These are phyloP conservation scores for Litoditis marina DNA, from an alignment of 2,888 invertebrate genomes.

Conservation along the genomic window DNA sequence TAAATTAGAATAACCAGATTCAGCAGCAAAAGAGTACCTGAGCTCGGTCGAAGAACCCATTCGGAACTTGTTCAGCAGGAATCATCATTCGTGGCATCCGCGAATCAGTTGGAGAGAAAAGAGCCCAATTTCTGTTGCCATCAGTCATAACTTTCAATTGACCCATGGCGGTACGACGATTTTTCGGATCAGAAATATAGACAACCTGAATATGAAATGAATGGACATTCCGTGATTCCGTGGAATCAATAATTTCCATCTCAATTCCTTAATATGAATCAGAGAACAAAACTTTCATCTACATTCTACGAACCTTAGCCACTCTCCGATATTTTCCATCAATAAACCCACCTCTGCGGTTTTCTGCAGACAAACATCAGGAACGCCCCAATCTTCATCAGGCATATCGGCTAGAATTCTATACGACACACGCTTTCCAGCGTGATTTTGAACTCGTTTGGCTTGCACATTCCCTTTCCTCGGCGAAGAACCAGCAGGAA, in stretches of 20 bases:
- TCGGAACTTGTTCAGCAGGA: slow-evolving; percentile 66
- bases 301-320: background rate
- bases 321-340: too few species aligned
- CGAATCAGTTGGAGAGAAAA: slow-evolving; percentile 74
- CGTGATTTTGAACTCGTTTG: background rate
- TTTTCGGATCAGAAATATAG: slow-evolving; percentile 73
- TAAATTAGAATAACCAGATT: background rate
- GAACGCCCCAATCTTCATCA: slow-evolving; percentile 41
- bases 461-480: background rate
- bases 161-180: slow-evolving; percentile 76
- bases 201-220: slow-evolving; percentile 68
- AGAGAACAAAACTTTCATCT: background rate
- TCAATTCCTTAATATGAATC: background rate
- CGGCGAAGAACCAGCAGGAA: background rate
- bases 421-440: too few species aligned
- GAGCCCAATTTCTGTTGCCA: slow-evolving; percentile 69
- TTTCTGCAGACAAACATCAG: slow-evolving; percentile 62
- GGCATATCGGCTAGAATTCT: slow-evolving; percentile 38
- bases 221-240: too few species aligned
- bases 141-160: slow-evolving; percentile 67
- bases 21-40: slow-evolving; percentile 44
- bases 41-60: slow-evolving; percentile 67
- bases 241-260: too few species aligned
- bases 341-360: slow-evolving; percentile 62
- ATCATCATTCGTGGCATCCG: slow-evolving; percentile 78